Base-by-base conservation (phyloP, 2,888 invertebrate genomes). In the Congeria kusceri region DNA sequence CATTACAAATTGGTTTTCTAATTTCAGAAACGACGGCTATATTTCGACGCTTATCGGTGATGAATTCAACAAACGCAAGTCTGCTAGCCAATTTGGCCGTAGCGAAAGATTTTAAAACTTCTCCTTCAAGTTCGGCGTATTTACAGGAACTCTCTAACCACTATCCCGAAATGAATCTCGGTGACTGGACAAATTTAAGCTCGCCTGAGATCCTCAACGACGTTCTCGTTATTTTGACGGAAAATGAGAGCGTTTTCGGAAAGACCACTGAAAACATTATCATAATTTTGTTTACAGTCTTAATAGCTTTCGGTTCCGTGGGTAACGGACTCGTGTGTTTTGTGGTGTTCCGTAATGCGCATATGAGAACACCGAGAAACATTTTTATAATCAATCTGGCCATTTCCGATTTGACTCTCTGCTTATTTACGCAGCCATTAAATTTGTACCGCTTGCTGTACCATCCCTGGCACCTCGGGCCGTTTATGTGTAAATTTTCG, bases 381-480 rank as follows among this genome's bases (percentile, higher is more conserved):
- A 96, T 98, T 94, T 97, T 98, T 94, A 98, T 98, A 89, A 96
- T 97, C 65, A 98, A 98, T 94, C 94, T 98, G 89, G 98, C 98
- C 2, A 93, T 95, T 27, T 95, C 95, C 0, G 98, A 98, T 94
- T 95, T 97, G 49, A 95, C 97, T 27, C 95, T 98, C 57, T 98
- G 98, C 93, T 95, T 97, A 78, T 96, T 98, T 15, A 98, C 97
- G 2, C 98, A 97, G 94, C 98, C 98, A 1, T 95, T 98, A 68
- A 98, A 98, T 13, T 94, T 98, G 71, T 96, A 97, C 95, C 97
- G 97, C 92, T 96, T 97, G 56, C 94, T 97, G 63, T 96, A 96
- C 63, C 96, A 96, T 92, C 88, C 90, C 59, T 98, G 98, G 97
- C 96, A 97, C 0, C 94, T 98, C 56, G 97, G 98, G 15, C 95